phyloP scores from a whole-genome alignment of 2,888 invertebrate genomes.

The Stegophylla sp. region DNA sequence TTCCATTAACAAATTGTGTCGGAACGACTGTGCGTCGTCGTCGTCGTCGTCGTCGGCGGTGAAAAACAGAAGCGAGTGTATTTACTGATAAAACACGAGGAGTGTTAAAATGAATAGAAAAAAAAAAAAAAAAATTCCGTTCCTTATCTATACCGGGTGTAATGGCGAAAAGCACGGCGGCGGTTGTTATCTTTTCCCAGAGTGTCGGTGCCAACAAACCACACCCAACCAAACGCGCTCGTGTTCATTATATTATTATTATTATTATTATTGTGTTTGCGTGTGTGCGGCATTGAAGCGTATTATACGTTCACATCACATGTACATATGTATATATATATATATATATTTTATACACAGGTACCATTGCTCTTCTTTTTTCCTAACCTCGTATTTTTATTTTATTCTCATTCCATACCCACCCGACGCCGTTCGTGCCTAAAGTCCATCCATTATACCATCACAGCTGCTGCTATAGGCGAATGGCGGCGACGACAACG shows the following conservation, averaged over 20 bases:
- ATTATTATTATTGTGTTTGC: constrained; percentile 1
- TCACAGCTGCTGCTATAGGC: constrained; percentile 11
- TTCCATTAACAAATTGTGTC: constrained; percentile 58
- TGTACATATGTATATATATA: not conserved
- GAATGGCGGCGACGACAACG: not conserved
- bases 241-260: constrained; percentile 1
- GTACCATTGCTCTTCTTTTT: not conserved
- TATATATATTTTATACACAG: not conserved
- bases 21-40: constrained; percentile 4
- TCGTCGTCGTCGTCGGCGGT: constrained; percentile 9
- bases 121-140: constrained; percentile 37
- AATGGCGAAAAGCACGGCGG: constrained; percentile 55
- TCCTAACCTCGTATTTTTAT: constrained; percentile 2
- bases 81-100: constrained; percentile 39
- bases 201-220: constrained; percentile 54
- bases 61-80: constrained; percentile 51
- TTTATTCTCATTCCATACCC: constrained; percentile 5
- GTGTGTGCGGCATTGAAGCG: constrained; percentile 14
- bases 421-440: constrained; percentile 44
- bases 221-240: constrained; percentile 55
- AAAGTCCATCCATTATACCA: constrained; percentile 46
- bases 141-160: constrained; percentile 51
- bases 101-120: constrained; percentile 42
- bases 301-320: not conserved
- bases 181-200: constrained; percentile 49